phyloP scores from a whole-genome alignment of 2,888 invertebrate species.

The Drosophila dives region DNA sequence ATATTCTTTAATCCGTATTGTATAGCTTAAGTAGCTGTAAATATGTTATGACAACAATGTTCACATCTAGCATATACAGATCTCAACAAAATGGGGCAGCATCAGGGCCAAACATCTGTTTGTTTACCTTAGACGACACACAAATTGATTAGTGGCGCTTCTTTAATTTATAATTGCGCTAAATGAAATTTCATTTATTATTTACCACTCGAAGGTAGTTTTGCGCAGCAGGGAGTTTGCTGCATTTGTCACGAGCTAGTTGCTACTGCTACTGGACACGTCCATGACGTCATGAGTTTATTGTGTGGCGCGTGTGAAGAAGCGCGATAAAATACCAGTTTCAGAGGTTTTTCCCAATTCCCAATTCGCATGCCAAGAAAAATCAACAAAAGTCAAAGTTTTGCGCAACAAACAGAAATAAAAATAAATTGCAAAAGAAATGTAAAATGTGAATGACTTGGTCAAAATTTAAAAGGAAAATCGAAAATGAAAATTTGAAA shows the following conservation, averaged over 20 bases:
- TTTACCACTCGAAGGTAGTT: slow-evolving; percentile 15
- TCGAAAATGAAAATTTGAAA: slow-evolving; percentile 24
- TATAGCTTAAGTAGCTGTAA: background rate
- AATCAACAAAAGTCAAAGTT: slow-evolving; percentile 5
- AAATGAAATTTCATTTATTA: slow-evolving; percentile 56
- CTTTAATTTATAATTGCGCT: slow-evolving; percentile 62
- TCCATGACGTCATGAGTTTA: slow-evolving; percentile 56
- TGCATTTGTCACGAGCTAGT: slow-evolving; percentile 57
- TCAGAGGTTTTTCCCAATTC: slow-evolving; percentile 46
- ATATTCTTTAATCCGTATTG: background rate
- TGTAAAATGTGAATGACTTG: slow-evolving; percentile 58
- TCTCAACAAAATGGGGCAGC: background rate
- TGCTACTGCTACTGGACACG: slow-evolving; percentile 4
- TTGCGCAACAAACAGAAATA: slow-evolving; percentile 6
- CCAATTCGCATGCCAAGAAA: slow-evolving; percentile 41
- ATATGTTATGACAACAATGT: slow-evolving; percentile 2
- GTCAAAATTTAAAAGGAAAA: slow-evolving; percentile 19
- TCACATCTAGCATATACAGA: background rate
- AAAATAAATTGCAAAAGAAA: slow-evolving; percentile 19
- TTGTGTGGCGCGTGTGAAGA: slow-evolving; percentile 41
- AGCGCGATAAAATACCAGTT: slow-evolving; percentile 35
- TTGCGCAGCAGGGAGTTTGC: slow-evolving; percentile 12
- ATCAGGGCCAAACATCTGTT: slow-evolving; percentile 18
- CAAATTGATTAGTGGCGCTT: slow-evolving; percentile 54
- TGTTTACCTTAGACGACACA: slow-evolving; percentile 25